Percentiles rank a stretch among this genome's conserved stretches.
phyloP scores from a whole-genome alignment of 2,113 vertebrate genomes.

The Ictalurus furcatus region DNA sequence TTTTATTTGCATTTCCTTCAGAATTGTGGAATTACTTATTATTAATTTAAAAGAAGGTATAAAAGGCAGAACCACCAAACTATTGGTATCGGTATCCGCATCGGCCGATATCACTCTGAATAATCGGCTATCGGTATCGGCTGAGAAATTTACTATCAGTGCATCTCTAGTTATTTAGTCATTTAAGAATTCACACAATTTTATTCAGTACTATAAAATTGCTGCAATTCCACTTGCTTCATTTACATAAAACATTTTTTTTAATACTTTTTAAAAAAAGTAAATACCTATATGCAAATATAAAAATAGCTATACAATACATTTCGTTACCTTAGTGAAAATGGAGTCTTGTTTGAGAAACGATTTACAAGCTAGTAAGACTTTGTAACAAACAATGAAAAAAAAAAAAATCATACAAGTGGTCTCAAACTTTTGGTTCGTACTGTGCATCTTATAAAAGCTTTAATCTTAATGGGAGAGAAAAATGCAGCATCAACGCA shows the following conservation, averaged over 20 bases:
- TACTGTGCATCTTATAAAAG: not conserved
- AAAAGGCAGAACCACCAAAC: too few relatives aligned
- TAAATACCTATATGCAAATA: too few relatives aligned
- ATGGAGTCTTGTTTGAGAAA: not conserved
- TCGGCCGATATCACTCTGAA: too few relatives aligned
- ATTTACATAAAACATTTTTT: not conserved
- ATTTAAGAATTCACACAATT: not conserved
- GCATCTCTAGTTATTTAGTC: not conserved
- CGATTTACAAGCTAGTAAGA: not conserved
- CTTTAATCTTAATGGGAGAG: not conserved
- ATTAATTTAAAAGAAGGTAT: too few relatives aligned
- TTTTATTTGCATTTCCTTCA: too few relatives aligned
- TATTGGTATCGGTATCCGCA: too few relatives aligned
- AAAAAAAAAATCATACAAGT: not conserved
- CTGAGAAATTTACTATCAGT: too few relatives aligned
- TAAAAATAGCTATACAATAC: not conserved
- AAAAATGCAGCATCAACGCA: slow-evolving; percentile 67
- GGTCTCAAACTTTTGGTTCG: not conserved
- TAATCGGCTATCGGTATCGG: too few relatives aligned
- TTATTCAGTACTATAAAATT: not conserved
- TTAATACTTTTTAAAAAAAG: not conserved
- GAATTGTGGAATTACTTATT: too few relatives aligned
- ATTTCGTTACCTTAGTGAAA: not conserved
- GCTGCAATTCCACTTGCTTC: slow-evolving; percentile 49
- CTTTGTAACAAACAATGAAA: not conserved